phyloP scores from a whole-genome alignment of 2,797 vertebrate species.

The Gymnoscopelus microlampas region DNA sequence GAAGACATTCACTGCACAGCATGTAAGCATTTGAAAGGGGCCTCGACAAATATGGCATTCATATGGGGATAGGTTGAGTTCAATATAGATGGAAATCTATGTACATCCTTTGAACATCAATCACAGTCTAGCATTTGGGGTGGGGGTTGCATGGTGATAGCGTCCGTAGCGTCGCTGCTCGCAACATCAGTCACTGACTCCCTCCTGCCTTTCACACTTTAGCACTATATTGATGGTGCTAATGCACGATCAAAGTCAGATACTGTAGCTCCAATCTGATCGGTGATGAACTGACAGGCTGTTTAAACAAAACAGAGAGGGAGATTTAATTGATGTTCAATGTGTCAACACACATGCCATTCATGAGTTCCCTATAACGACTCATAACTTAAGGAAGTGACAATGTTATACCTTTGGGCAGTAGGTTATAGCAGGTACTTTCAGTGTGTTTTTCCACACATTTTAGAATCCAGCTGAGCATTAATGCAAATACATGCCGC shows the following conservation, averaged over 20 bases:
- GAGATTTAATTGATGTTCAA: slow-evolving; percentile 7
- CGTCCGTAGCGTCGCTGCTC: slow-evolving; percentile 32
- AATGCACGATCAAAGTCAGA: slow-evolving; percentile 73
- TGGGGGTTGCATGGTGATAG: slow-evolving; percentile 9
- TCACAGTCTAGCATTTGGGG: slow-evolving; percentile 66
- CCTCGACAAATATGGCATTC: slow-evolving; percentile 53
- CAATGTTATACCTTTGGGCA: not conserved
- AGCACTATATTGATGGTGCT: not conserved
- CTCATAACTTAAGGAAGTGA: not conserved
- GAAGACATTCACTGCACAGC: slow-evolving; percentile 38
- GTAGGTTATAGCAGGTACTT: not conserved
- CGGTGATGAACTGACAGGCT: slow-evolving; percentile 26
- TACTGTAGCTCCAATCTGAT: slow-evolving; percentile 43
- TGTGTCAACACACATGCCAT: not conserved
- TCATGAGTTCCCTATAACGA: not conserved
- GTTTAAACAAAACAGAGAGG: slow-evolving; percentile 26
- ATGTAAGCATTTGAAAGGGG: slow-evolving; percentile 13
- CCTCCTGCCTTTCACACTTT: slow-evolving; percentile 60
- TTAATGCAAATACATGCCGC: too few relatives aligned
- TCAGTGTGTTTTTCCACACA: not conserved
- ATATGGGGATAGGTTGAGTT: slow-evolving; percentile 27
- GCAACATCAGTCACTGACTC: slow-evolving; percentile 71
- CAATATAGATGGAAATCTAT: slow-evolving; percentile 64
- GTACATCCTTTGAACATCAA: slow-evolving; percentile 74
- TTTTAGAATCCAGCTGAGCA: too few relatives aligned